Conservation (phyloP, 2,888 invertebrate genomes). For the Lepidocyrtinus sp. region DNA sequence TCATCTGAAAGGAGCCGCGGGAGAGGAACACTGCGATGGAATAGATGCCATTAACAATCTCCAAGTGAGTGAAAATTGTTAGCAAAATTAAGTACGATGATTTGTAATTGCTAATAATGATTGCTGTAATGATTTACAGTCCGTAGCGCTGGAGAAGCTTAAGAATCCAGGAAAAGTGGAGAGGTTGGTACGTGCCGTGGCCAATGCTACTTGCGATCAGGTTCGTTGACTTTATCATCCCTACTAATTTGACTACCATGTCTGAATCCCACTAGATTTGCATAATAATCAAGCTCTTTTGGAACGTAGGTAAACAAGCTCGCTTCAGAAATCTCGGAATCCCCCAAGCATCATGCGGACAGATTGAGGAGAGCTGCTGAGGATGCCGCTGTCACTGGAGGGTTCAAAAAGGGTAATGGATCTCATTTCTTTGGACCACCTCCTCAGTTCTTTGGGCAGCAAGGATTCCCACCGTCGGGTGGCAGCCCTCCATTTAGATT, state of each 20-base stretch:
- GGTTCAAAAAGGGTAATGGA: not conserved
- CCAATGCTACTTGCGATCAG: constrained; percentile 6
- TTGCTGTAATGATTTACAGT: no score
- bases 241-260: no score
- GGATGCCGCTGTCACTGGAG: constrained; percentile 18
- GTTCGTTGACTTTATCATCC: no score
- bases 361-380: constrained; percentile 7
- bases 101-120: no score
- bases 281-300: constrained; percentile 3
- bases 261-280: no score
- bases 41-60: not conserved
- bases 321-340: not conserved
- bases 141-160: not conserved
- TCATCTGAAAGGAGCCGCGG: not conserved
- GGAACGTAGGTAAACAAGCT: not conserved
- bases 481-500: not conserved
- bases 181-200: constrained; percentile 9
- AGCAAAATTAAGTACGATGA: no score
- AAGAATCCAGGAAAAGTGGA: not conserved
- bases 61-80: no score
- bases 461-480: not conserved
- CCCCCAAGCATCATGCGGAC: not conserved
- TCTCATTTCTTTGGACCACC: not conserved
- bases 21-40: not conserved
- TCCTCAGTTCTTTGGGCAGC: not conserved